Percentiles rank a stretch among this genome's conserved stretches.
Evolutionary conservation across 1,140 invertebrate genomes (phyloP).

Genomic region (Anoplolepis gracilipes): DNA sequence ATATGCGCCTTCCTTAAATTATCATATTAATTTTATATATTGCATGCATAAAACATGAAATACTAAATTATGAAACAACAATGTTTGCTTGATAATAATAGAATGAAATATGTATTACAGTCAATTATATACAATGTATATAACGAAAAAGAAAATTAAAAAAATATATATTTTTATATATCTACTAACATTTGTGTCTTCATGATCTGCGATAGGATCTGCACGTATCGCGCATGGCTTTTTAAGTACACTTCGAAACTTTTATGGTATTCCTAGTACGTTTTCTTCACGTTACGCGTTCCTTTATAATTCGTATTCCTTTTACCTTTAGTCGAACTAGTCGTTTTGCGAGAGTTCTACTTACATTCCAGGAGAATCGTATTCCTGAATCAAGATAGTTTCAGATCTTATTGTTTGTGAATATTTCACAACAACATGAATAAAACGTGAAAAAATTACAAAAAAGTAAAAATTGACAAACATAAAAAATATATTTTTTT

Average conservation of each 20-base stretch:
- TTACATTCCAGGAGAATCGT: constrained; percentile 17
- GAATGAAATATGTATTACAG: too few relatives aligned
- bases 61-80: too few relatives aligned
- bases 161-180: background rate
- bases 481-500: background rate
- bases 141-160: background rate
- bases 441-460: background rate
- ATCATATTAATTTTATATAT: background rate
- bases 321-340: background rate
- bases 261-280: constrained; percentile 27
- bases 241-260: constrained; percentile 28
- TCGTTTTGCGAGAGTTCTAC: constrained; percentile 16
- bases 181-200: constrained; percentile 22
- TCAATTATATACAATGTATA: background rate
- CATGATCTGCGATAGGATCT: background rate
- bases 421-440: background rate
- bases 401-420: background rate
- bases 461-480: background rate
- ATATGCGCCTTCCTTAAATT: background rate
- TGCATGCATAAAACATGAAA: background rate
- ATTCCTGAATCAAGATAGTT: background rate
- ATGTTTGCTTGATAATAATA: background rate
- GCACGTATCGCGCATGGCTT: background rate
- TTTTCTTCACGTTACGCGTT: constrained; percentile 19
- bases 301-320: constrained; percentile 42